Evolutionary conservation across 2,888 invertebrate genomes (phyloP), one percentile per base, ranked within the genome.

Genomic region (Polietes domitor): DNA sequence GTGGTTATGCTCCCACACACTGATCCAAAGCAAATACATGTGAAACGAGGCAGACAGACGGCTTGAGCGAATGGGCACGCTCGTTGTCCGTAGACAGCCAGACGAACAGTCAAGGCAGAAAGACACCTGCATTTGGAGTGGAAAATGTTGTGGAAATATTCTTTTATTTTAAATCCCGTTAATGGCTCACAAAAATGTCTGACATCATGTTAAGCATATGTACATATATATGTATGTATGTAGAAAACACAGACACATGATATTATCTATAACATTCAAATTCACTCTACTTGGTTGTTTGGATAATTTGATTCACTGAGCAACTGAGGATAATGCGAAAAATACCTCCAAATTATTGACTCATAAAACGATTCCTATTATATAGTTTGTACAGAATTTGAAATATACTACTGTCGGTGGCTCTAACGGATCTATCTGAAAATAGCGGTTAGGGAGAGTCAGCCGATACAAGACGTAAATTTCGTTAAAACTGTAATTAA

Each of bases 121-220:
- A 53, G 53, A 53, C 24, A 53, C 53, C 53, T 53, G 53, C 53
- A 21, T 53, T 47, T 53, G 15, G 21, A 21, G 53, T 53, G 53
- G 53, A 53, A 21, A 21, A 21, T 53, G 19, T 21, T 53, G 53
- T 53, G 53, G 53, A 53, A 53, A 53, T n/a, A 53, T 21, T 53
- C 53, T 53, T 53, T 53, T 53, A 53, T 53, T 53, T 53, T 53
- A 53, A 53, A 53, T 53, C 53, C 53, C 21, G 53, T 53, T 53
- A 53, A 53, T 53, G 53, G 53, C 24, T 53, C 53, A 53, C 53
- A 53, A 53, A n/a, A 53, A 53, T 53, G 53, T 53, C 53, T 53
- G 53, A 53, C 53, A 53, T 53, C 21, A 53, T 53, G 24, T 53
- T 53, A 53, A 21, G 53, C 53, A 21, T 21, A 21, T 17, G 53